Evolutionary conservation across 2,888 invertebrate species (phyloP).

Genomic region (Zele albiditarsus): DNA sequence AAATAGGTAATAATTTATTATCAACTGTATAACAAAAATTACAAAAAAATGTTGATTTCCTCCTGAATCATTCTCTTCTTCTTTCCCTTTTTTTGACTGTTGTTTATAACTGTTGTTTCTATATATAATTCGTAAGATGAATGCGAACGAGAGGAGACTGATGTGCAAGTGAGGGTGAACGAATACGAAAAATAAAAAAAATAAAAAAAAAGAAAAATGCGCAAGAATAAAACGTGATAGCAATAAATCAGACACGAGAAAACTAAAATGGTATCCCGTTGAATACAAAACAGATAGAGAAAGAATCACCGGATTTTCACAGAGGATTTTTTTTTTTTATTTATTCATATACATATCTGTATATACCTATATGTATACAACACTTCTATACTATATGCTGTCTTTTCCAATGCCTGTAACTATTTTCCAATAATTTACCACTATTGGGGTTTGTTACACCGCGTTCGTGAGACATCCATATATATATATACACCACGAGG

Average conservation of each 20-base stretch:
- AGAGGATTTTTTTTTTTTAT: slow-evolving; percentile 16
- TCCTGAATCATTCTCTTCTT: no score
- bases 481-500: slow-evolving; percentile 32
- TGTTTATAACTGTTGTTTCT: background rate
- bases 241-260: slow-evolving; percentile 61
- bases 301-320: slow-evolving; percentile 47
- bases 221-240: slow-evolving; percentile 34
- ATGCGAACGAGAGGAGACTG: background rate
- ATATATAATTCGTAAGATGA: background rate
- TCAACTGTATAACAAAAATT: no score
- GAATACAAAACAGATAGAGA: slow-evolving; percentile 65
- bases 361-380: slow-evolving; percentile 5
- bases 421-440: slow-evolving; percentile 71
- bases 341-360: slow-evolving; percentile 21
- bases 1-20: no score
- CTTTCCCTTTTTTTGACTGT: background rate
- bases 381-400: slow-evolving; percentile 33
- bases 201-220: slow-evolving; percentile 3
- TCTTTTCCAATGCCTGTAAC: slow-evolving; percentile 51
- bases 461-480: slow-evolving; percentile 30
- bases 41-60: no score
- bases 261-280: slow-evolving; percentile 55
- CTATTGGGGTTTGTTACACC: slow-evolving; percentile 39
- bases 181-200: slow-evolving; percentile 3
- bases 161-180: background rate